Percentiles rank a stretch among this genome's conserved stretches.
These are phyloP conservation scores for Aldrovandia affinis DNA, from an alignment of 2,797 vertebrate genomes.

Conservation along the genomic window DNA sequence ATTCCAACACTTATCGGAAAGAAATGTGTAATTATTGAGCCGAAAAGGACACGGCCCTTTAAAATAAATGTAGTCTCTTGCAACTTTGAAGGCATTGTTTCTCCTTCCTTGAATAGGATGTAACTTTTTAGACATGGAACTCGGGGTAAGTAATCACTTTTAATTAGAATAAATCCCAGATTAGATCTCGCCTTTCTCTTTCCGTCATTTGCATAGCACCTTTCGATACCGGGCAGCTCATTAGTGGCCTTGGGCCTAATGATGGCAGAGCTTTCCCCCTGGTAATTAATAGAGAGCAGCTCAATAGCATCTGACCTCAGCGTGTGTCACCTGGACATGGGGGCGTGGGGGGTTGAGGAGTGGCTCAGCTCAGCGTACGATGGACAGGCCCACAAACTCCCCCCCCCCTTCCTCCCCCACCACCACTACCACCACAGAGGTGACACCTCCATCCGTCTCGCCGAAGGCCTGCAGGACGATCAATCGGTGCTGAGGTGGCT, in stretches of 20 bases:
- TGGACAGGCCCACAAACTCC: conserved; percentile 36
- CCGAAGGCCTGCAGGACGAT: conserved; percentile 70
- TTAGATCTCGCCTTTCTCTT: conserved; percentile 63
- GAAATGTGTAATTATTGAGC: background rate
- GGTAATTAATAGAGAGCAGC: conserved; percentile 60
- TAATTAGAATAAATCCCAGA: conserved; percentile 78
- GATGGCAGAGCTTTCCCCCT: conserved; percentile 53
- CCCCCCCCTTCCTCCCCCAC: conserved; percentile 55
- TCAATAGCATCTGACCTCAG: conserved; percentile 59
- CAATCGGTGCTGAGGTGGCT: conserved; percentile 80
- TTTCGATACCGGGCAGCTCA: conserved; percentile 64
- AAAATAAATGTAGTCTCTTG: conserved; percentile 41
- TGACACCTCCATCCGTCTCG: conserved; percentile 75
- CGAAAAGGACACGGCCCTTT: conserved; percentile 53
- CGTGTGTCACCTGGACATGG: conserved; percentile 60
- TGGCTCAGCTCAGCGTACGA: background rate
- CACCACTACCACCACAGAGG: conserved; percentile 49
- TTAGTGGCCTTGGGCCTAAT: conserved; percentile 64
- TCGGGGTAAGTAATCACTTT: conserved; percentile 69
- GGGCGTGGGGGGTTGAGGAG: conserved; percentile 17
- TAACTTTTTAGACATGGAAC: conserved; percentile 43
- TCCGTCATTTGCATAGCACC: conserved; percentile 62
- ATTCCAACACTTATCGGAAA: background rate
- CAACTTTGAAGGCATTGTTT: conserved; percentile 1
- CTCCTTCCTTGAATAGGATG: conserved; percentile 59